Base-by-base conservation (phyloP, 2,113 vertebrate genomes). In the Arvicanthis niloticus region DNA sequence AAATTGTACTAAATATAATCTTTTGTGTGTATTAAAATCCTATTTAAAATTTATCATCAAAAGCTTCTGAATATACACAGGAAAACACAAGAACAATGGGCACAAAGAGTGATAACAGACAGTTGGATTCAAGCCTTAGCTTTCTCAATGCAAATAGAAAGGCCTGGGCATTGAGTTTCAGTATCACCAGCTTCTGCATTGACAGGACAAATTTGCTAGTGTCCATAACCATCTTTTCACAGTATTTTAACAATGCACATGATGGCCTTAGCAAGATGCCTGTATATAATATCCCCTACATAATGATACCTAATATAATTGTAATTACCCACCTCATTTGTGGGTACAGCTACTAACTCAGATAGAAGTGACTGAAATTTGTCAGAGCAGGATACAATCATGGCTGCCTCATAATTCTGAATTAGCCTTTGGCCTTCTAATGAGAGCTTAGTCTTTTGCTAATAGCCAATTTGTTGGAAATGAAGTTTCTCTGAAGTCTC, bases 301-400 rank as follows among this genome's bases (percentile, higher is more conserved):
- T 90, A 95, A 95, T 81, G 53, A 29, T 78, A 80, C 62, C 68
- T 89, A 81, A 95, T 93, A 48, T 80, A 68, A 95, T 60, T 93
- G 88, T 92, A 97, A 97, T 96, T 85, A 94, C 70, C 68, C 17
- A 76, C 84, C 84, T 94, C 70, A 93, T 97, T 96, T 95, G 75
- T 95, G 73, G 58, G 80, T 58, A 45, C 2, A 81, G 75, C 67
- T 53, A 95, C 89, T 88, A 88, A 17, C 29, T 94, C 93, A 91
- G 78, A 88, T 65, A 85, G 70, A 90, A 94, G 78, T 76, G 70
- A 85, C 3, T 82, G 65, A 95, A 97, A 97, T 91, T 95, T 53
- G 45, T 89, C 72, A 86, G 76, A 67, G 37, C 26, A 92, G 91
- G 96, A 85, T 97, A 92, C 82, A 96, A 96, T 82, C 88, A 91